Conservation (phyloP, 2,888 invertebrate species). For the Melipona bicolor region DNA sequence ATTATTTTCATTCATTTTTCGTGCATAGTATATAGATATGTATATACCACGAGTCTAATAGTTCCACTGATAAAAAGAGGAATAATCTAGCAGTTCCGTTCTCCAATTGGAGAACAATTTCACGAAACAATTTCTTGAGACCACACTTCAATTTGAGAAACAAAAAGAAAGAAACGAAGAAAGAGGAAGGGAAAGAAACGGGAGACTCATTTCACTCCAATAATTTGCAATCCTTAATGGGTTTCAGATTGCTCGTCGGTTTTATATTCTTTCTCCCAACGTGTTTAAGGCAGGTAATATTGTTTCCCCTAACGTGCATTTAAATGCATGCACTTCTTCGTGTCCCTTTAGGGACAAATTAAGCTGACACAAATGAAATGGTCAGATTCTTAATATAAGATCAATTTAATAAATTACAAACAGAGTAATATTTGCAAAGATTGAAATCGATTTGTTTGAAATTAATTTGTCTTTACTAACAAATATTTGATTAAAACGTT, state of each 20-base stretch:
- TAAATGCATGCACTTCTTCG: no score
- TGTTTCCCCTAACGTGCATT: not conserved
- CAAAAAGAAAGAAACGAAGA: not conserved
- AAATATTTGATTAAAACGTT: no score
- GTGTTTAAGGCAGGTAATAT: not conserved
- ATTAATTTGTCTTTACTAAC: no score
- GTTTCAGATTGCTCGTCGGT: conserved; percentile 14
- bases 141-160: not conserved
- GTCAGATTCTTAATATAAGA: no score
- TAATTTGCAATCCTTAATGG: conserved; percentile 25
- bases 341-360: no score
- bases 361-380: no score
- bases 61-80: not conserved
- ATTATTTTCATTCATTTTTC: no score
- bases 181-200: not conserved
- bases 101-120: not conserved
- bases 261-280: not conserved
- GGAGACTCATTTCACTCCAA: not conserved
- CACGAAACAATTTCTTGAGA: not conserved
- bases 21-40: not conserved
- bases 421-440: no score
- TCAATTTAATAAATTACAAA: no score
- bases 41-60: not conserved
- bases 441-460: no score
- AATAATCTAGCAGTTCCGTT: not conserved